Evolutionary conservation across 1,140 invertebrate species (phyloP).

Genomic region (Macrobrachium rosenbergii): DNA sequence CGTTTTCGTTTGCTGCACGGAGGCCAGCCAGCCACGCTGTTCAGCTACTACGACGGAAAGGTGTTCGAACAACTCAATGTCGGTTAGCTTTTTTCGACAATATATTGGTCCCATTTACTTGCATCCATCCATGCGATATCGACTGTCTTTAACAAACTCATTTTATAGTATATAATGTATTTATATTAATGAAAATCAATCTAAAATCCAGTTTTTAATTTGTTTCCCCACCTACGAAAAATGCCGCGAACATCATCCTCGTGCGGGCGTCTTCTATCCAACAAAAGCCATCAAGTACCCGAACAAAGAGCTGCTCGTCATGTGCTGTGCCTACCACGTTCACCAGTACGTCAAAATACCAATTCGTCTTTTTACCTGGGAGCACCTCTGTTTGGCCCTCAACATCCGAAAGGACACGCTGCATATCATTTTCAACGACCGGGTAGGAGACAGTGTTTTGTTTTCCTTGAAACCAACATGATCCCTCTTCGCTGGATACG

Average conservation of each 20-base stretch:
- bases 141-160: neutral
- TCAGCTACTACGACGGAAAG: constrained; percentile 9
- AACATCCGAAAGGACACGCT: constrained; percentile 1
- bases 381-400: constrained; percentile 6
- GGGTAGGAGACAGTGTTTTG: neutral
- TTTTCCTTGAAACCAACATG: neutral
- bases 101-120: neutral
- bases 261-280: too few relatives aligned
- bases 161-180: too few relatives aligned
- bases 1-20: constrained; percentile 7
- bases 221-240: too few relatives aligned
- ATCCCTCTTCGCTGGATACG: too few relatives aligned
- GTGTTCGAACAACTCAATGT: neutral
- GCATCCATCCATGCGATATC: neutral
- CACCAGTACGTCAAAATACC: constrained; percentile 2
- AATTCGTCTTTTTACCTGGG: constrained; percentile 2
- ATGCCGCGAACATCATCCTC: too few relatives aligned
- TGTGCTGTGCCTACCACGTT: neutral
- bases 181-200: too few relatives aligned
- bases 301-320: neutral
- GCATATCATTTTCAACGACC: neutral
- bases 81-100: neutral
- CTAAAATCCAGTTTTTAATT: too few relatives aligned
- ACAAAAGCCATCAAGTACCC: neutral
- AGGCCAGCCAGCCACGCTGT: constrained; percentile 12